phyloP scores from a whole-genome alignment of 2,113 vertebrate genomes.

The Kryptolebias marmoratus region DNA sequence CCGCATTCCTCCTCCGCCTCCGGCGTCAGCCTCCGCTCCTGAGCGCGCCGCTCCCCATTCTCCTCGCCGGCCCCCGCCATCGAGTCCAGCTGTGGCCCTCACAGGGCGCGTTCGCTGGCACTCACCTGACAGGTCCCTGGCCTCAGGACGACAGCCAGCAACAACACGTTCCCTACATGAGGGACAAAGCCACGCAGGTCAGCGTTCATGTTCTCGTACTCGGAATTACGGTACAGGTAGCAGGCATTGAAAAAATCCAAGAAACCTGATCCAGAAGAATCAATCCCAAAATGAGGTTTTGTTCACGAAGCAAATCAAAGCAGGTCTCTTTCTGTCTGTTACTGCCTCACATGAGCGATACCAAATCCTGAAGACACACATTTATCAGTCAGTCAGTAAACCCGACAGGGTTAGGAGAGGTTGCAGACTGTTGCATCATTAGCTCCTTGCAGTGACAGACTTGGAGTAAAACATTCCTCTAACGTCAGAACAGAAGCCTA shows the following conservation, averaged over 20 bases:
- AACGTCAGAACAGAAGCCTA: neutral
- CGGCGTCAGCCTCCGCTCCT: neutral
- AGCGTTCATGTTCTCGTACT: constrained; percentile 20
- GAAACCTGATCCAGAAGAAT: too few species aligned
- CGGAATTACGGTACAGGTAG: too few species aligned
- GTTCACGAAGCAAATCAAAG: neutral
- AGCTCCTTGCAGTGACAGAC: neutral
- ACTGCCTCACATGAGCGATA: too few species aligned
- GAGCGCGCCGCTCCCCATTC: constrained; percentile 51
- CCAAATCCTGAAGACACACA: too few species aligned
- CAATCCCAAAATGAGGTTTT: neutral
- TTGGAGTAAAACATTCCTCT: neutral
- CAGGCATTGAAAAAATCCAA: too few species aligned
- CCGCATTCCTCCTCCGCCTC: constrained; percentile 5
- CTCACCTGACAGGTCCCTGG: constrained; percentile 95
- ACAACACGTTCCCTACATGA: constrained; percentile 91
- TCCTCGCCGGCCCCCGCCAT: constrained; percentile 74
- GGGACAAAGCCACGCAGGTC: constrained; percentile 98
- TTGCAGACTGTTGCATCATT: constrained; percentile 64
- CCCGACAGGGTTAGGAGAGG: constrained; percentile 5
- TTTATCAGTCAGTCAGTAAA: neutral
- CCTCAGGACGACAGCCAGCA: constrained; percentile 92
- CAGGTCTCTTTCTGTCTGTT: neutral
- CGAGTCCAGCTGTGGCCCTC: constrained; percentile 87
- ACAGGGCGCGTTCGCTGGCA: constrained; percentile 89